phyloP scores from a whole-genome alignment of 2,113 vertebrate species.

The Leucoraja erinaceus region DNA sequence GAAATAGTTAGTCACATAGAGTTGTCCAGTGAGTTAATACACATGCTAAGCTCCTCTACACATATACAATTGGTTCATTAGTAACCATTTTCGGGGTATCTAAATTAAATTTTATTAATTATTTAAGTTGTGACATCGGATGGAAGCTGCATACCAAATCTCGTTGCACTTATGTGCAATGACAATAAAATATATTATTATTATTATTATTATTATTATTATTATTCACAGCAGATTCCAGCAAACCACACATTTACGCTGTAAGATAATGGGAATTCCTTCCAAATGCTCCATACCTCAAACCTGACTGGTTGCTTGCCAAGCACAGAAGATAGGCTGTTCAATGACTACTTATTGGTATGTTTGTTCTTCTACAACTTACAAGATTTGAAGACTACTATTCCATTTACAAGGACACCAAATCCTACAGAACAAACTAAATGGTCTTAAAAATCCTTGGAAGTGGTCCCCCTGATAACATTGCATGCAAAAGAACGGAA shows the following conservation, averaged over 20 bases:
- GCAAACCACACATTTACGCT: not conserved
- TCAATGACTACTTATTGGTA: not conserved
- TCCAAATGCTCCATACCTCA: not conserved
- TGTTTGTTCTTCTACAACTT: not conserved
- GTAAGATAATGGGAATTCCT: not conserved
- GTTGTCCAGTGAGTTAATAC: too few relatives aligned
- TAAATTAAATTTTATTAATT: too few relatives aligned
- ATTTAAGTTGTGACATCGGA: too few relatives aligned
- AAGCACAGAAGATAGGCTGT: not conserved
- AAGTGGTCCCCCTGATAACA: not conserved
- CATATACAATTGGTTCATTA: not conserved
- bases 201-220: too few relatives aligned
- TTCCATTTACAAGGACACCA: not conserved
- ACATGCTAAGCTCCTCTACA: not conserved
- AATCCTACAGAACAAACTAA: not conserved
- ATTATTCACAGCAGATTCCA: not conserved
- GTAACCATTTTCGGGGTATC: too few relatives aligned
- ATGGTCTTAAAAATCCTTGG: not conserved
- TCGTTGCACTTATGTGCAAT: too few relatives aligned
- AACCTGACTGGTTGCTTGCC: not conserved
- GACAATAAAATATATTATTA: too few relatives aligned
- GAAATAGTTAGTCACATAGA: not conserved
- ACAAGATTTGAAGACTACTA: not conserved
- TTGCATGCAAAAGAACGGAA: not conserved
- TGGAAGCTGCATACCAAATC: too few relatives aligned